Percentiles rank a stretch among this genome's conserved stretches.
Evolutionary conservation across 2,888 invertebrate genomes (phyloP).

Genomic region (Morpho deidamia): DNA sequence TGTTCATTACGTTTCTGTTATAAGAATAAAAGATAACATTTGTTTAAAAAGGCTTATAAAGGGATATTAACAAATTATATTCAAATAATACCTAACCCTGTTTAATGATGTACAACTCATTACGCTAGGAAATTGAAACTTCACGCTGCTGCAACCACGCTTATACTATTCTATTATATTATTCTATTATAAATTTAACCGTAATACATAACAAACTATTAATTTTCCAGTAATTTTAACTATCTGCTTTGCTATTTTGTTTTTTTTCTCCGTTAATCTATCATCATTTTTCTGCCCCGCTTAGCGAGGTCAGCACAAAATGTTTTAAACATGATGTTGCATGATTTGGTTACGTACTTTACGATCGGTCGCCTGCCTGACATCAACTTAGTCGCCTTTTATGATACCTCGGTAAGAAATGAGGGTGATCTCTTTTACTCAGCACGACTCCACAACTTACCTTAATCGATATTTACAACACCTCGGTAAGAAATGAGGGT

Average conservation of each 20-base stretch:
- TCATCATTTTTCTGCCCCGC: no score
- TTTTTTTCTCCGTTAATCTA: background rate
- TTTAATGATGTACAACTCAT: conserved; percentile 14
- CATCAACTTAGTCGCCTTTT: no score
- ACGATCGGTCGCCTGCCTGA: no score
- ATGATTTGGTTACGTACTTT: no score
- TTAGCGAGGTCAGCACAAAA: no score
- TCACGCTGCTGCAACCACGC: conserved; percentile 5
- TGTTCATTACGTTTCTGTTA: no score
- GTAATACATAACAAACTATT: conserved; percentile 7
- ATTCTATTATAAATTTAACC: conserved; percentile 10
- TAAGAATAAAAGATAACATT: background rate
- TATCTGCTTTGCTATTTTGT: conserved; percentile 4
- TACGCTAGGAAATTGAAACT: conserved; percentile 18
- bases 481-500: no score
- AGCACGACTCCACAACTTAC: no score
- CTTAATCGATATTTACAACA: no score
- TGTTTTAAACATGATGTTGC: no score
- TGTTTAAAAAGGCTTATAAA: background rate
- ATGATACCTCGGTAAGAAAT: no score
- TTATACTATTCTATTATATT: conserved; percentile 12
- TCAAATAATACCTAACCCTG: conserved; percentile 7
- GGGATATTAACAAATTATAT: background rate
- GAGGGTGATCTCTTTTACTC: no score
- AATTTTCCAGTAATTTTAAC: conserved; percentile 2